Percentiles rank a stretch among this genome's conserved stretches.
These are phyloP conservation scores for Oophaga pumilio DNA, from an alignment of 2,113 vertebrate species.

Conservation along the genomic window DNA sequence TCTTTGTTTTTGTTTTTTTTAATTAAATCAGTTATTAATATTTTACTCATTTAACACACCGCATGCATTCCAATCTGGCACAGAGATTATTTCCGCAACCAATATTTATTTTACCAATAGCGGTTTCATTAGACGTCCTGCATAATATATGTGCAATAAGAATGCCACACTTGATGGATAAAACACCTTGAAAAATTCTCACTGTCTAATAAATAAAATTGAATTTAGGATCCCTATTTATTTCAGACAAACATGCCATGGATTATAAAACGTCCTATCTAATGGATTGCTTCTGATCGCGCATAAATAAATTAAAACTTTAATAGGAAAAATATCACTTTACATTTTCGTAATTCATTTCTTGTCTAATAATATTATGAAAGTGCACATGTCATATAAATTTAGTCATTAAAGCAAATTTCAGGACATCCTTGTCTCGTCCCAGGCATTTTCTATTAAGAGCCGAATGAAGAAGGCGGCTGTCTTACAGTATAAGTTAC, in stretches of 20 bases:
- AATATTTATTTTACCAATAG: constrained; percentile 79
- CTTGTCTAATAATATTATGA: constrained; percentile 52
- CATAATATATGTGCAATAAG: constrained; percentile 77
- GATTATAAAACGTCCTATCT: constrained; percentile 75
- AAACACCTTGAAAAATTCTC: constrained; percentile 73
- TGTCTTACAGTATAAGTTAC: not conserved
- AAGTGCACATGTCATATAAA: constrained; percentile 39
- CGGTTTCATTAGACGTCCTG: constrained; percentile 77
- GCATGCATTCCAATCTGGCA: constrained; percentile 62
- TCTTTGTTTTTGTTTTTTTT: constrained; percentile 15
- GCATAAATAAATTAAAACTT: constrained; percentile 70
- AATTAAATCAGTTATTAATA: constrained; percentile 55
- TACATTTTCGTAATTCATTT: constrained; percentile 59
- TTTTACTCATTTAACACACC: constrained; percentile 67
- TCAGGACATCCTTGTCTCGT: not conserved
- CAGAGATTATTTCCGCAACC: constrained; percentile 71
- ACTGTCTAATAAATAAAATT: constrained; percentile 80
- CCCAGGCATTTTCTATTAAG: not conserved
- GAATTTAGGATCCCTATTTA: constrained; percentile 70
- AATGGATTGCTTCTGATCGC: constrained; percentile 70
- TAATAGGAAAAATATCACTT: constrained; percentile 62
- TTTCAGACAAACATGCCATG: constrained; percentile 74
- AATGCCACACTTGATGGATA: constrained; percentile 74
- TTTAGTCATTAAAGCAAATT: constrained; percentile 45
- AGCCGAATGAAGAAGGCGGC: not conserved